Evolutionary conservation across 2,113 vertebrate genomes (phyloP).

Genomic region (Poeciliopsis turrubarensis): DNA sequence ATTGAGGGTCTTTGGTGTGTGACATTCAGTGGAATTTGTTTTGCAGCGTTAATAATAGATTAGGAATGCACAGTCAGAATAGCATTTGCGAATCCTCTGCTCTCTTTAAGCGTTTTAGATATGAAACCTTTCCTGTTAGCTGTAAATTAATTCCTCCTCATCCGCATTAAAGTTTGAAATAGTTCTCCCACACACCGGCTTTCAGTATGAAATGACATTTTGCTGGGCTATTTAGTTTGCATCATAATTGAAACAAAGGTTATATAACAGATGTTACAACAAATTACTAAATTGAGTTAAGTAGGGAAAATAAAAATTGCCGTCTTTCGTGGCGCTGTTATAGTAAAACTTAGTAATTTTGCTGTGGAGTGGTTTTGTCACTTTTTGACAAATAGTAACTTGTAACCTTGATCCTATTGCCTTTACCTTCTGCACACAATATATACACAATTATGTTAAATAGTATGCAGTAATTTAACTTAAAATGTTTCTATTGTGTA

Average conservation of each 20-base stretch:
- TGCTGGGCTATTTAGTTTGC: constrained; percentile 6
- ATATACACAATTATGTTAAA: no score
- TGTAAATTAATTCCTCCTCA: constrained; percentile 32
- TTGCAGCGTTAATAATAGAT: constrained; percentile 36
- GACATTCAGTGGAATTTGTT: constrained; percentile 28
- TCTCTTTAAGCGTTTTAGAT: constrained; percentile 15
- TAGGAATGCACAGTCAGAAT: constrained; percentile 22
- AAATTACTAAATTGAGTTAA: neutral
- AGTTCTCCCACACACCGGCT: constrained; percentile 7
- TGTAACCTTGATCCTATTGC: neutral
- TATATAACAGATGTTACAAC: neutral
- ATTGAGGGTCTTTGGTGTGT: constrained; percentile 14
- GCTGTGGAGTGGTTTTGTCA: neutral
- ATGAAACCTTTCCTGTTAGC: constrained; percentile 1
- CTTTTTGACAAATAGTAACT: neutral
- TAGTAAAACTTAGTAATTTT: neutral
- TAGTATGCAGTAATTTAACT: no score
- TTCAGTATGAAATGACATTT: constrained; percentile 12
- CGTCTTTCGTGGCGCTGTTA: neutral
- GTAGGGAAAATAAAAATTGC: neutral
- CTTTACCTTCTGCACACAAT: no score
- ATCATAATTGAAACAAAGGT: constrained; percentile 1
- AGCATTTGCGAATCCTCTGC: constrained; percentile 10
- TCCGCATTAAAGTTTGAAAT: constrained; percentile 8
- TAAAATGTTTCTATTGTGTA: neutral